Evolutionary conservation across 2,113 vertebrate species (phyloP).

Genomic region (Anarrhichthys ocellatus): DNA sequence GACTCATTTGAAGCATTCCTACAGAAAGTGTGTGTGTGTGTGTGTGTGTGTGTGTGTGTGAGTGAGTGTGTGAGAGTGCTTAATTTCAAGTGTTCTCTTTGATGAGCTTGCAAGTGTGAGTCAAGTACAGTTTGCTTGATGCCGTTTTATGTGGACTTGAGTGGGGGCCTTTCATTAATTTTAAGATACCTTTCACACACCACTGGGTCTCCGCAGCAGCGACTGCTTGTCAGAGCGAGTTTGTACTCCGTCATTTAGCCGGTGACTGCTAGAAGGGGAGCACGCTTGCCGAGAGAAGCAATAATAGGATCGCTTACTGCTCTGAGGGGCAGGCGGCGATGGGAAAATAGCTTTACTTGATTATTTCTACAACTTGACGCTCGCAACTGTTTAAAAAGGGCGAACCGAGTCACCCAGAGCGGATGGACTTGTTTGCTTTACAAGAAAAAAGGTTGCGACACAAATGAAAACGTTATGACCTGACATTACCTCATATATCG

Average conservation of each 20-base stretch:
- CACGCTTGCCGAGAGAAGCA: conserved; percentile 27
- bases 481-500: neutral
- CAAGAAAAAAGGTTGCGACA: neutral
- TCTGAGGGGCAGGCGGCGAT: conserved; percentile 14
- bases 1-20: conserved; percentile 30
- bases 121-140: conserved; percentile 69
- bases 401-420: neutral
- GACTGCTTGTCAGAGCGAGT: conserved; percentile 62
- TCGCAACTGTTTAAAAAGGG: conserved; percentile 6
- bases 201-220: conserved; percentile 35
- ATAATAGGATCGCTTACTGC: conserved; percentile 47
- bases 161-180: neutral
- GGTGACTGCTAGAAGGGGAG: conserved; percentile 37
- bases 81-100: conserved; percentile 61
- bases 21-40: conserved; percentile 26
- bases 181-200: conserved; percentile 12
- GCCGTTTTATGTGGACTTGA: conserved; percentile 51
- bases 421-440: neutral
- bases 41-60: conserved; percentile 28
- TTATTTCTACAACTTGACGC: conserved; percentile 26
- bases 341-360: conserved; percentile 20
- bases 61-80: conserved; percentile 16
- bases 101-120: conserved; percentile 64
- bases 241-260: conserved; percentile 66
- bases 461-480: neutral